Evolutionary conservation across 1,140 invertebrate species (phyloP).

Genomic region (Coptotermes formosanus): DNA sequence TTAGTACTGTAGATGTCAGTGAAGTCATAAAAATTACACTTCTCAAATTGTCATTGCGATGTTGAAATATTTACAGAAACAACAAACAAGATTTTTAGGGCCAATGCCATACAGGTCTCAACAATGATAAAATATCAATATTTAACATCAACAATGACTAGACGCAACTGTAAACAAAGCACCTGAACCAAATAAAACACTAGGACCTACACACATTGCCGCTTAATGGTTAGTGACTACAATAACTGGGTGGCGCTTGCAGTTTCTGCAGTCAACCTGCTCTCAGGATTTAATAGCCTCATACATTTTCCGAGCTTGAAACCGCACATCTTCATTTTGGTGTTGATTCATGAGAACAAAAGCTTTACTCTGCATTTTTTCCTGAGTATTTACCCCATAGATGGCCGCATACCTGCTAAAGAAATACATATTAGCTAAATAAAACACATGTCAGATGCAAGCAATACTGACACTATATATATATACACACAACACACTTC

Average conservation of each 20-base stretch:
- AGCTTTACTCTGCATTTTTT: slow-evolving; percentile 51
- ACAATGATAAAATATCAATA: not conserved
- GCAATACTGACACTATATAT: too few relatives aligned
- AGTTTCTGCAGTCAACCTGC: slow-evolving; percentile 4
- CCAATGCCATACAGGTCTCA: not conserved
- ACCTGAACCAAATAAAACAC: not conserved
- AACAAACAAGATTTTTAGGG: not conserved
- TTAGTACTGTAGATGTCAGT: too few relatives aligned
- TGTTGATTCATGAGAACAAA: slow-evolving; percentile 51
- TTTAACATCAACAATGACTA: slow-evolving; percentile 13
- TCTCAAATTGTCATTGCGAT: not conserved
- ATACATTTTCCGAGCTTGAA: slow-evolving; percentile 33
- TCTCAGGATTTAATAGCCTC: slow-evolving; percentile 35
- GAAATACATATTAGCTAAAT: slow-evolving; percentile 33
- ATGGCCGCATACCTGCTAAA: slow-evolving; percentile 52
- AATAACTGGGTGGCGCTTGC: slow-evolving; percentile 29
- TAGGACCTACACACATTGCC: not conserved
- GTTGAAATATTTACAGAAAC: not conserved
- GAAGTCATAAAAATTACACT: not conserved
- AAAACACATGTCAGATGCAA: not conserved
- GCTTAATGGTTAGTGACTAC: slow-evolving; percentile 29
- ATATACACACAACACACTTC: too few relatives aligned
- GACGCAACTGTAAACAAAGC: not conserved
- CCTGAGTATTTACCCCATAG: slow-evolving; percentile 49
- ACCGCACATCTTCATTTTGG: slow-evolving; percentile 51